Base-by-base conservation (phyloP, 2,113 vertebrate species). In the Salminus brasiliensis region DNA sequence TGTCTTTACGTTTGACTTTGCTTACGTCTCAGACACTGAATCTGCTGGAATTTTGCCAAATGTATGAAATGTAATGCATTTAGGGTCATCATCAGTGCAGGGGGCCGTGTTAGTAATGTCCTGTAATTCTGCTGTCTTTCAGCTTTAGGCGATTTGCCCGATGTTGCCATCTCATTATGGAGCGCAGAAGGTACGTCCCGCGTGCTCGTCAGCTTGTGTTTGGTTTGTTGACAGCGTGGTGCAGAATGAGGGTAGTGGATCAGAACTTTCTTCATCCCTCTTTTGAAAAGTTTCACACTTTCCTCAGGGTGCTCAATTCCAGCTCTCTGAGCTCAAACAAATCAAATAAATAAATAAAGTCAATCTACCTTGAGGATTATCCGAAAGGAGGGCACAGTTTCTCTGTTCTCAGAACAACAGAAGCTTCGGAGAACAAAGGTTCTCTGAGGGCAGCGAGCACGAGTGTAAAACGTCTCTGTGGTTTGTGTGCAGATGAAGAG, bases 111-210 rank as follows among this genome's bases (percentile, higher is more conserved):
- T 9, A 10, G 12, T 63, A 47, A 71, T 34, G 7, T 41, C 62
- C 10, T 62, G n/a, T 57, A 1, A 3, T 73, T 47, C n/a, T 75
- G 6, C 36, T 32, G 1, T 75, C 65, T 45, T 74, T 29, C 32
- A 79, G 72, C 68, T 81, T 78, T 84, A 21, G 67, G 78, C 21
- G 70, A 74, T 36, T 72, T 73, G 32, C 74, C 79, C 63, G 45
- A 74, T 39, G 34, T 53, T 47, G 66, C 71, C 27, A 34, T 65
- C 34, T n/a, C 39, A 41, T 23, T 57, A 8, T 16, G 62, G 30
- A 63, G 68, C 41, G 74, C 43, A 23, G 8, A 3, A 67, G 53
- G 63, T 81, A 71, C 65, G 39, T 59, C 29, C 41, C 80, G 25
- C 62, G 27, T n/a, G 15, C 45, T 23, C 60, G 49, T 16, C 9